phyloP scores from a whole-genome alignment of 2,888 invertebrate genomes.

The Metallyticus violacea region DNA sequence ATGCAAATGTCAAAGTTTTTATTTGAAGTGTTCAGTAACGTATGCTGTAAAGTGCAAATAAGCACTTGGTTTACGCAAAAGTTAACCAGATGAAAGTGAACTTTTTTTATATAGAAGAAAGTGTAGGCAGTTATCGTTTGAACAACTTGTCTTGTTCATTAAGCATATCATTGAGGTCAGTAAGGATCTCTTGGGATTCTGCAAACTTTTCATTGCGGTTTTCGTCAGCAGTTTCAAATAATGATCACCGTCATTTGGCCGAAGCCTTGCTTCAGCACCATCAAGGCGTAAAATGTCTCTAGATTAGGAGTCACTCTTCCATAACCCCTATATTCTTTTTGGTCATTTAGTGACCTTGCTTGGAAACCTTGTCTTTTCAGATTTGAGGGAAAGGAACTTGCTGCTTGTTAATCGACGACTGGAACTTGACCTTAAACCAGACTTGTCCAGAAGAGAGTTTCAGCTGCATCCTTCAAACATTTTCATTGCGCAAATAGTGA shows the following conservation, averaged over 20 bases:
- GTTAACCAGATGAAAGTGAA: neutral
- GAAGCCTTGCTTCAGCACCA: neutral
- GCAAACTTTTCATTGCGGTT: neutral
- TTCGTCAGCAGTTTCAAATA: neutral
- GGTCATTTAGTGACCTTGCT: neutral
- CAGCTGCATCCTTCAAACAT: neutral
- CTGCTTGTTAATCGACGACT: neutral
- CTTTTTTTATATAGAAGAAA: neutral
- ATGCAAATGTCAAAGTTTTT: too few relatives aligned
- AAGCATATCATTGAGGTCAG: neutral
- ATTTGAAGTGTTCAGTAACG: too few relatives aligned
- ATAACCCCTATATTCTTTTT: neutral
- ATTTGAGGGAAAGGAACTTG: neutral
- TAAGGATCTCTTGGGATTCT: neutral
- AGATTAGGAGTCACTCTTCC: neutral
- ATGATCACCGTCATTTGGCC: neutral
- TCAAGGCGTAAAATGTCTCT: neutral
- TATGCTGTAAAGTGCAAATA: too few relatives aligned
- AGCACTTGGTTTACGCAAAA: neutral
- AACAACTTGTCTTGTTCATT: neutral
- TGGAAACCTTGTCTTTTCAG: neutral
- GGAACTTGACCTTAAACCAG: neutral
- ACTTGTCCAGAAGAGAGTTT: neutral
- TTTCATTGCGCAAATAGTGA: too few relatives aligned
- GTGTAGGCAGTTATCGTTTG: too few relatives aligned